A percentile compares a stretch with the other conserved stretches of the same genome.
Conservation (phyloP, 1,140 invertebrate species). For the Halesus radiatus region DNA sequence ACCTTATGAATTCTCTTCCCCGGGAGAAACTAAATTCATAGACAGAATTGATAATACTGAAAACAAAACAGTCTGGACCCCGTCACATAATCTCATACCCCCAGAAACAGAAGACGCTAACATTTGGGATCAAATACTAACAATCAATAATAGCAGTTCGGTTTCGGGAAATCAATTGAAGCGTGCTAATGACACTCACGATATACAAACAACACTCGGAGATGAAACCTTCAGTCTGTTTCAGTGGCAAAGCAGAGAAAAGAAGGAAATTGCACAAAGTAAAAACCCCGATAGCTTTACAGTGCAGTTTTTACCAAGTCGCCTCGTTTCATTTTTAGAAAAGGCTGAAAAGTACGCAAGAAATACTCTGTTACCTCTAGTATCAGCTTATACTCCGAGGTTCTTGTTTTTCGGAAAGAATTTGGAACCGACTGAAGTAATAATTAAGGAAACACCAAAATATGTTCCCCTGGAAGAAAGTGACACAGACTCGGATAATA, state of each 20-base stretch:
- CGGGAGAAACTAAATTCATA: constrained; percentile 23
- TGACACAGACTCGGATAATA: constrained; percentile 14
- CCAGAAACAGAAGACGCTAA: constrained; percentile 46
- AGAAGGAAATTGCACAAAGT: constrained; percentile 62
- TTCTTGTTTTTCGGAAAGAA: constrained; percentile 72
- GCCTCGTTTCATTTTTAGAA: constrained; percentile 81
- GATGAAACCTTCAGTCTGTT: constrained; percentile 60
- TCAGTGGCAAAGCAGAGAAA: constrained; percentile 56
- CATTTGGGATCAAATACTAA: constrained; percentile 50
- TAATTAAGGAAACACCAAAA: constrained; percentile 62
- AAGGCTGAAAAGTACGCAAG: constrained; percentile 85
- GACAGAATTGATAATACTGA: constrained; percentile 38
- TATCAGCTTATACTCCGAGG: constrained; percentile 82
- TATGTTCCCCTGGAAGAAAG: constrained; percentile 65
- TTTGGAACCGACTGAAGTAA: constrained; percentile 56
- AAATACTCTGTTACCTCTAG: constrained; percentile 79
- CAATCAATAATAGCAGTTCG: constrained; percentile 12
- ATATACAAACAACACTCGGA: constrained; percentile 48
- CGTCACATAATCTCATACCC: constrained; percentile 50
- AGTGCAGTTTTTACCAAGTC: constrained; percentile 83
- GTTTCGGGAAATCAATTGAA: constrained; percentile 51
- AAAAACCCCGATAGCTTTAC: constrained; percentile 69
- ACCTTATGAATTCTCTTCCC: constrained; percentile 44
- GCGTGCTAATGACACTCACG: constrained; percentile 47
- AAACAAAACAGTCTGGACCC: constrained; percentile 49